phyloP scores from a whole-genome alignment of 2,888 invertebrate species.

The Apamea monoglypha region DNA sequence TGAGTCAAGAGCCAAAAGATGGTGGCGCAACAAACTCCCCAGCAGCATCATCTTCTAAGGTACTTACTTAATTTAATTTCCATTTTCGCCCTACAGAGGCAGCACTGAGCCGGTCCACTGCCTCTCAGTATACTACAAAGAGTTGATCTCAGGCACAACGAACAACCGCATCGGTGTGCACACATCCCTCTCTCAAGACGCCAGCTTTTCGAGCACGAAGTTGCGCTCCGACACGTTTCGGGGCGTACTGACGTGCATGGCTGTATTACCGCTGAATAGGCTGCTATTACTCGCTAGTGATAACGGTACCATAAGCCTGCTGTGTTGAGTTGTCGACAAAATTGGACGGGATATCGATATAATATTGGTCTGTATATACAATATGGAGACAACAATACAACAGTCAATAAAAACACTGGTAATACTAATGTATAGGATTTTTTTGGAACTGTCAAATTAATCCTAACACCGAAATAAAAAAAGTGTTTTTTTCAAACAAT shows the following conservation, averaged over 20 bases:
- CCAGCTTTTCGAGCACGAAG: conserved; percentile 95
- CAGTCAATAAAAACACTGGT: background rate
- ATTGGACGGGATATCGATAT: background rate
- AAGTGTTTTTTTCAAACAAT: background rate
- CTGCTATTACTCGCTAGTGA: conserved; percentile 97
- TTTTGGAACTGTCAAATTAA: background rate
- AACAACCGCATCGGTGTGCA: conserved; percentile 98
- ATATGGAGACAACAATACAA: background rate
- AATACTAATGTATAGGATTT: background rate
- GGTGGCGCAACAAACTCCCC: background rate
- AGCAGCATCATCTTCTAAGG: background rate
- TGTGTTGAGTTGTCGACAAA: conserved; percentile 91
- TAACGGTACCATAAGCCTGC: conserved; percentile 95
- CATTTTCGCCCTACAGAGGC: conserved; percentile 90
- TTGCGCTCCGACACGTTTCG: conserved; percentile 97
- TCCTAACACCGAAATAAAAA: background rate
- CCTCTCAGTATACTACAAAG: conserved; percentile 94
- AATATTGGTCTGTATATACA: background rate
- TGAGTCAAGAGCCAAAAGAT: too few relatives aligned
- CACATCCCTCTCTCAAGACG: conserved; percentile 92
- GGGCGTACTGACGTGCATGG: conserved; percentile 97
- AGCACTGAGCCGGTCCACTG: conserved; percentile 98
- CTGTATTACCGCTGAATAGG: conserved; percentile 96
- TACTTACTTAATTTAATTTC: background rate
- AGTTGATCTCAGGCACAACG: conserved; percentile 97